phyloP scores from a whole-genome alignment of 2,888 invertebrate genomes.

The Tricholauxania praeusta region DNA sequence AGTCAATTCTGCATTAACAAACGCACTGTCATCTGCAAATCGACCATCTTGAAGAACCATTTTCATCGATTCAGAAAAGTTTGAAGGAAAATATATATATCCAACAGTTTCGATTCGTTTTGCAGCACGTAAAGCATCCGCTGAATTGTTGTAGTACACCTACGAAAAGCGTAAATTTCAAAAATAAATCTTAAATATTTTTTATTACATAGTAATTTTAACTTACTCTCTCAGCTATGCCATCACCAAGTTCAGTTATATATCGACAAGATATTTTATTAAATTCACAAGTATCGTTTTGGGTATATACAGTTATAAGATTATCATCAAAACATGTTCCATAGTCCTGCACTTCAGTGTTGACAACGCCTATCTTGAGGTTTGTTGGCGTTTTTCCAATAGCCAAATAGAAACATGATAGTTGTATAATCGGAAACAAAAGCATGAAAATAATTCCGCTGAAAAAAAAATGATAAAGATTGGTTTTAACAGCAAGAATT shows the following conservation, averaged over 20 bases:
- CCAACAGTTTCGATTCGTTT: constrained; percentile 73
- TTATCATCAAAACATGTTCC: constrained; percentile 66
- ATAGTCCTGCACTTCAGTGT: constrained; percentile 76
- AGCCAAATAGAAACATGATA: constrained; percentile 82
- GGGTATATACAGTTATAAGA: constrained; percentile 65
- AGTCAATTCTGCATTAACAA: constrained; percentile 75
- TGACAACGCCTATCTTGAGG: constrained; percentile 81
- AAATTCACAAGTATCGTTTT: constrained; percentile 69
- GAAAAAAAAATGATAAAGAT: constrained; percentile 43
- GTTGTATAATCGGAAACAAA: constrained; percentile 84
- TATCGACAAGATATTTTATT: constrained; percentile 74
- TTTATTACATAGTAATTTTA: background rate
- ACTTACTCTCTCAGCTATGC: constrained; percentile 69
- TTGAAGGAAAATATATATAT: constrained; percentile 76
- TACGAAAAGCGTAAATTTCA: constrained; percentile 50
- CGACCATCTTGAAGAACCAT: constrained; percentile 73
- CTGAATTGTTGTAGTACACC: constrained; percentile 70
- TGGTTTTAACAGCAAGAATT: no score
- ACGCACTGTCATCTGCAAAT: constrained; percentile 70
- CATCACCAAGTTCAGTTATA: constrained; percentile 72
- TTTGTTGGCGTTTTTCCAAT: constrained; percentile 82
- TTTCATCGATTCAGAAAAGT: constrained; percentile 78
- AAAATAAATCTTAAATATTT: constrained; percentile 3
- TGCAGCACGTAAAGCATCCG: constrained; percentile 71
- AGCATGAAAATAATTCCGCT: constrained; percentile 86